Evolutionary conservation across 2,113 vertebrate genomes (phyloP).

Genomic region (Tympanuchus pallidicinctus): DNA sequence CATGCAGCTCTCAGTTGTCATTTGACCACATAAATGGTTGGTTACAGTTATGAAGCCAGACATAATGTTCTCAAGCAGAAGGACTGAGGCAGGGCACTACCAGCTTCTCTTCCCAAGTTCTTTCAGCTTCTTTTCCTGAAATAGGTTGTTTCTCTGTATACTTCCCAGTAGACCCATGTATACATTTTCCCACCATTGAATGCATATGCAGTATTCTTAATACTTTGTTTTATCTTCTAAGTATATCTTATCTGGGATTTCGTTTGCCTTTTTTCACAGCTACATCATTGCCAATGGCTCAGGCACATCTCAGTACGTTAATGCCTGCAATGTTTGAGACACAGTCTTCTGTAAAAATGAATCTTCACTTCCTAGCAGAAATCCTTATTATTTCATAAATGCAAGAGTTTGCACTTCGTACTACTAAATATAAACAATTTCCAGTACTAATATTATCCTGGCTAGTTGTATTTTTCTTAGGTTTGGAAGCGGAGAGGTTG

Average conservation of each 20-base stretch:
- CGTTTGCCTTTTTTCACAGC: background rate
- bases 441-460: slow-evolving; percentile 16
- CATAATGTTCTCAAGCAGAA: background rate
- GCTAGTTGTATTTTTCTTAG: slow-evolving; percentile 15
- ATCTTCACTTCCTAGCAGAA: slow-evolving; percentile 6
- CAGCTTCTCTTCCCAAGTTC: background rate
- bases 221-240: background rate
- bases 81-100: background rate
- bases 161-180: background rate
- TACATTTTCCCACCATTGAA: background rate
- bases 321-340: background rate
- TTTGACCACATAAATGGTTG: background rate
- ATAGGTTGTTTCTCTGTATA: background rate
- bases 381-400: slow-evolving; percentile 29
- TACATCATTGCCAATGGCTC: background rate
- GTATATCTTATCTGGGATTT: background rate
- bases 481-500: background rate
- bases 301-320: background rate
- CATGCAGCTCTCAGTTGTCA: background rate
- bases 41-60: background rate
- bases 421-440: slow-evolving; percentile 53
- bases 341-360: background rate
- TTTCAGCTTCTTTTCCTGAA: background rate
- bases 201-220: background rate
- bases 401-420: slow-evolving; percentile 30